Evolutionary conservation across 2,888 invertebrate genomes (phyloP).

Genomic region (Eutolmus rufibarbis): DNA sequence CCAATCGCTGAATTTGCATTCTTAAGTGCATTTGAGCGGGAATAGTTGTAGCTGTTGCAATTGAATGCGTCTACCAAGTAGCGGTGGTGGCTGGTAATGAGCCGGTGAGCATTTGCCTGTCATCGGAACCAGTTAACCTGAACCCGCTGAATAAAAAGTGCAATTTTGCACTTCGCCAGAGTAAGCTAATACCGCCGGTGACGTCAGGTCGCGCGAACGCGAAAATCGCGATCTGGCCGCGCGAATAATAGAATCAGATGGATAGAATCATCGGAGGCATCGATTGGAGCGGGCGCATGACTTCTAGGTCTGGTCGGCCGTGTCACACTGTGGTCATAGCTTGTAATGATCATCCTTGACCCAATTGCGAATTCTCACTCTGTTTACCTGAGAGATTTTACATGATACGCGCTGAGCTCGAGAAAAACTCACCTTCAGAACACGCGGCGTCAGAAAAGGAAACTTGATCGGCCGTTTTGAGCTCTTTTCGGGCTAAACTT

Average conservation of each 20-base stretch:
- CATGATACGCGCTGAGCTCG: neutral
- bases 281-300: neutral
- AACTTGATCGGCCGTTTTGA: constrained; percentile 16
- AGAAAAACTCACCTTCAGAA: constrained; percentile 19
- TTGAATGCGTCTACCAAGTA: neutral
- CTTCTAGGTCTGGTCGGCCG: neutral
- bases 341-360: constrained; percentile 28
- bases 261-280: neutral
- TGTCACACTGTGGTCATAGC: constrained; percentile 23
- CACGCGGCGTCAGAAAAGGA: constrained; percentile 13
- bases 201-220: neutral
- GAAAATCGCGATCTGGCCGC: neutral
- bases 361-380: constrained; percentile 28
- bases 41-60: neutral
- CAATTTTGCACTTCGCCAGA: neutral
- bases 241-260: neutral
- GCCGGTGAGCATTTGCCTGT: neutral
- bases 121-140: neutral
- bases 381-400: constrained; percentile 10
- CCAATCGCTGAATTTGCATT: neutral
- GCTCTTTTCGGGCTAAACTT: neutral
- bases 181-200: neutral
- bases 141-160: neutral
- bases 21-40: neutral
- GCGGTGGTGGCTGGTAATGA: neutral